These are phyloP conservation scores for Sylvicola fuscatus DNA, from an alignment of 2,888 invertebrate species.

Conservation along the genomic window DNA sequence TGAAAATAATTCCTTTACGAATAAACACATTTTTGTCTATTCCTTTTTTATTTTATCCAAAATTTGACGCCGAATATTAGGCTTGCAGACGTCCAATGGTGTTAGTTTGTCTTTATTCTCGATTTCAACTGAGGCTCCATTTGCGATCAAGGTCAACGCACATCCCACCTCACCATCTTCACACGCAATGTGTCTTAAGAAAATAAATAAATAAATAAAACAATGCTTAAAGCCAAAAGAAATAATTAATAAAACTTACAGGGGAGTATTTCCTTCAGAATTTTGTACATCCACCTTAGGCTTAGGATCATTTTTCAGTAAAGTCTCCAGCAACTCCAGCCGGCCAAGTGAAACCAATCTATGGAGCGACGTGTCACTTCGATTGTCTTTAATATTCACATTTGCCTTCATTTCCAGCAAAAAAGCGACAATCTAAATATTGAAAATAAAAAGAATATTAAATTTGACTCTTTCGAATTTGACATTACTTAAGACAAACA, in stretches of 20 bases:
- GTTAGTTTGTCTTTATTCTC: slow-evolving; percentile 6
- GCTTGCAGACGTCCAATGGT: slow-evolving; percentile 6
- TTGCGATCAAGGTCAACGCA: slow-evolving; percentile 6
- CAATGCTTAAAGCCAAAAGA: neutral
- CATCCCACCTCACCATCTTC: slow-evolving; percentile 6
- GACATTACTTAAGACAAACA: neutral
- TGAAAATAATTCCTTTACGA: too few relatives aligned
- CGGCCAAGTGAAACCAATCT: slow-evolving; percentile 5
- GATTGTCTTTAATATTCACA: slow-evolving; percentile 6
- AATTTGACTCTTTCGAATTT: neutral
- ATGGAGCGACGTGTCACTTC: slow-evolving; percentile 6
- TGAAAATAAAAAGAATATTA: neutral
- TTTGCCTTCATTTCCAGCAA: slow-evolving; percentile 5
- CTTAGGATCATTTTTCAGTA: slow-evolving; percentile 2
- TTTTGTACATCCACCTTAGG: slow-evolving; percentile 5
- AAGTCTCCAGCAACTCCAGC: slow-evolving; percentile 4
- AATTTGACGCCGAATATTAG: slow-evolving; percentile 4
- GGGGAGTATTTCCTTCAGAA: slow-evolving; percentile 6
- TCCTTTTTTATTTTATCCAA: neutral
- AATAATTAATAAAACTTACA: slow-evolving; percentile 1
- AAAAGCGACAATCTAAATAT: slow-evolving; percentile 4
- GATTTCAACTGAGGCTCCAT: slow-evolving; percentile 5
- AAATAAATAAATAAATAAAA: neutral
- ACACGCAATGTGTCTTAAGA: slow-evolving; percentile 5
- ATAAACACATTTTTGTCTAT: neutral